A percentile compares a stretch with the other conserved stretches of the same genome.
Evolutionary conservation across 2,113 vertebrate species (phyloP).

Genomic region (Lampris megalopsis): DNA sequence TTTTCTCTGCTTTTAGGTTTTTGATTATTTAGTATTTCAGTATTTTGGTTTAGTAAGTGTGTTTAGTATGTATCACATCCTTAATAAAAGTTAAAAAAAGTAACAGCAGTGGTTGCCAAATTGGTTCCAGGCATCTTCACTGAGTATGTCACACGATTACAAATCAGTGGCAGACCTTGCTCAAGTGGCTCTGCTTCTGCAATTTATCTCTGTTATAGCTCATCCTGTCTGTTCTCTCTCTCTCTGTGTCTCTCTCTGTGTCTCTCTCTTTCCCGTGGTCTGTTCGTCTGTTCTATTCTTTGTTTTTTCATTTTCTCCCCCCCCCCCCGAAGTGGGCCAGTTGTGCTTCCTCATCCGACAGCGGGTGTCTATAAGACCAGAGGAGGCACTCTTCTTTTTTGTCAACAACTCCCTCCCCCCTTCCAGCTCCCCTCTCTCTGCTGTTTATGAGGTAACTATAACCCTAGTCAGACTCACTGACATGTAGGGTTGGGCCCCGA

Average conservation of each 20-base stretch:
- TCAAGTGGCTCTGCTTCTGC: too few relatives aligned
- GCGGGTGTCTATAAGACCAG: slow-evolving; percentile 94
- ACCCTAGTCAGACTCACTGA: background rate
- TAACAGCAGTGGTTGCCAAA: too few relatives aligned
- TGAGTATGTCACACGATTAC: background rate
- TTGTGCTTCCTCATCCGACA: slow-evolving; percentile 98
- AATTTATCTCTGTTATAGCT: too few relatives aligned
- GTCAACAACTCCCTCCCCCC: slow-evolving; percentile 98
- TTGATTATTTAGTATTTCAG: too few relatives aligned
- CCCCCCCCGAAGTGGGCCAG: slow-evolving; percentile 88
- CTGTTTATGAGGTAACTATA: slow-evolving; percentile 92
- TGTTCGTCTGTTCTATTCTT: background rate
- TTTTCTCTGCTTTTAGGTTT: too few relatives aligned
- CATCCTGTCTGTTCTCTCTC: background rate
- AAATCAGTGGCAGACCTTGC: background rate
- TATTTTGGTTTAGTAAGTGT: too few relatives aligned
- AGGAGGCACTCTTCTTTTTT: slow-evolving; percentile 98
- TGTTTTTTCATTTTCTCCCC: slow-evolving; percentile 20
- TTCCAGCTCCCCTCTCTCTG: slow-evolving; percentile 94
- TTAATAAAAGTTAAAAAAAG: too few relatives aligned
- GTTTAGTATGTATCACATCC: too few relatives aligned
- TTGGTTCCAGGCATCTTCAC: background rate
- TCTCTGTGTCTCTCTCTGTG: background rate
- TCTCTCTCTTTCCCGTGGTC: background rate
- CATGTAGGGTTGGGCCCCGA: background rate